Conservation (phyloP, 2,113 vertebrate genomes). For the cattle (Bos taurus) region DNA sequence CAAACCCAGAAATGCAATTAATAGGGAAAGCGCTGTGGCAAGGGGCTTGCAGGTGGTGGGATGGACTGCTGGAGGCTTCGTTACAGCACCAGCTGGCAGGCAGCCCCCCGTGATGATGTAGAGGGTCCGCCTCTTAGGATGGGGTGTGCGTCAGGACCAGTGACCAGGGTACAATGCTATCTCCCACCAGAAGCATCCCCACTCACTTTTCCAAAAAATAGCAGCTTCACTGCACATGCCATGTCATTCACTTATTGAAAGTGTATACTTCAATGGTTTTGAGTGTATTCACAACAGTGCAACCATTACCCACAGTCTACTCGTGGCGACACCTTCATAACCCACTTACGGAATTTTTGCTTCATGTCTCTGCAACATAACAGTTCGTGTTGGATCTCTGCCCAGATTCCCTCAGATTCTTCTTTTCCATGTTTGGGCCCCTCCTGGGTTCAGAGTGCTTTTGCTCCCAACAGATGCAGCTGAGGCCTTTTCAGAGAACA, state of each 20-base stretch:
- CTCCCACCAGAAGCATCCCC: background rate
- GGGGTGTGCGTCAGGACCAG: background rate
- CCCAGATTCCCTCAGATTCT: background rate
- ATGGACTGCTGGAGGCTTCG: background rate
- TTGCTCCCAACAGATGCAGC: background rate
- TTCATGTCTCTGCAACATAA: background rate
- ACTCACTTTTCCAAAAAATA: background rate
- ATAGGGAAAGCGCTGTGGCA: background rate
- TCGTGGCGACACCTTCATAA: background rate
- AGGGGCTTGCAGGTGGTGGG: background rate
- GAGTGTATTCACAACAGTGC: no score
- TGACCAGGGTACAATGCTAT: background rate
- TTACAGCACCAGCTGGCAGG: background rate
- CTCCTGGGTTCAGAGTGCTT: background rate
- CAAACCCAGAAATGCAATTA: background rate
- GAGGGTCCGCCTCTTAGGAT: background rate
- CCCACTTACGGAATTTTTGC: fast-evolving
- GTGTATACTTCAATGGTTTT: background rate
- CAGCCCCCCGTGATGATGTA: fast-evolving
- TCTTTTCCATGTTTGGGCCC: background rate
- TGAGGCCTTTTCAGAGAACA: background rate
- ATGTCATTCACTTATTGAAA: background rate
- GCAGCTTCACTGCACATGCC: background rate
- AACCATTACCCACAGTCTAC: background rate
- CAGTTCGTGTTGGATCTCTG: background rate